phyloP scores from a whole-genome alignment of 2,797 vertebrate species.

The Catharus ustulatus region DNA sequence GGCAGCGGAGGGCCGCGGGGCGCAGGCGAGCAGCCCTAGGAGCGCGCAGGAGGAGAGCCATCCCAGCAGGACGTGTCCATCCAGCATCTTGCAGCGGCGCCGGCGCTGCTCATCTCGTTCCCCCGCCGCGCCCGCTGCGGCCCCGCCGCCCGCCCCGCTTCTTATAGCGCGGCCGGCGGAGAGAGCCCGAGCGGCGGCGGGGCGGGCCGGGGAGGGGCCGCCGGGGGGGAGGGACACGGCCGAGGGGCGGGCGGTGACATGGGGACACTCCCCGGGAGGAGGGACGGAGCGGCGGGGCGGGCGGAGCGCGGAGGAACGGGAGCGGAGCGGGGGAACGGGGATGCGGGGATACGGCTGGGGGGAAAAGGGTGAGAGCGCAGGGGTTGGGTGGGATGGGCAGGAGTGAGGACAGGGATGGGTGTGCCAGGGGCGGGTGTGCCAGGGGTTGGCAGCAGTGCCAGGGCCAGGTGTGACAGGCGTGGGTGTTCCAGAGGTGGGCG shows the following conservation, averaged over 20 bases:
- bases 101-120: slow-evolving; percentile 97
- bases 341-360: neutral
- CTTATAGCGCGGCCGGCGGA: slow-evolving; percentile 80
- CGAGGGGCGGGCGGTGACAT: neutral
- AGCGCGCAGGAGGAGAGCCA: slow-evolving; percentile 89
- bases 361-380: neutral
- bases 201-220: neutral
- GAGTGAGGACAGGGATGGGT: neutral
- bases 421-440: neutral
- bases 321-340: neutral
- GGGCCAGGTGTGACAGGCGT: neutral
- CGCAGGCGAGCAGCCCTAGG: slow-evolving; percentile 75
- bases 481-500: too few species aligned
- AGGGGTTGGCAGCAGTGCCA: neutral
- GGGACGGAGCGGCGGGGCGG: neutral
- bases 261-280: neutral
- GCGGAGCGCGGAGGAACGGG: neutral
- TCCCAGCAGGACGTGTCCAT: slow-evolving; percentile 93
- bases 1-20: slow-evolving; percentile 84
- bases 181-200: neutral
- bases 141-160: slow-evolving; percentile 79
- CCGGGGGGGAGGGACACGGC: neutral
- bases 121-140: slow-evolving; percentile 88
- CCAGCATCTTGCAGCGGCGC: slow-evolving; percentile 98
- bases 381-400: neutral